phyloP scores from a whole-genome alignment of 2,888 invertebrate genomes.

The Tineola bisselliella region DNA sequence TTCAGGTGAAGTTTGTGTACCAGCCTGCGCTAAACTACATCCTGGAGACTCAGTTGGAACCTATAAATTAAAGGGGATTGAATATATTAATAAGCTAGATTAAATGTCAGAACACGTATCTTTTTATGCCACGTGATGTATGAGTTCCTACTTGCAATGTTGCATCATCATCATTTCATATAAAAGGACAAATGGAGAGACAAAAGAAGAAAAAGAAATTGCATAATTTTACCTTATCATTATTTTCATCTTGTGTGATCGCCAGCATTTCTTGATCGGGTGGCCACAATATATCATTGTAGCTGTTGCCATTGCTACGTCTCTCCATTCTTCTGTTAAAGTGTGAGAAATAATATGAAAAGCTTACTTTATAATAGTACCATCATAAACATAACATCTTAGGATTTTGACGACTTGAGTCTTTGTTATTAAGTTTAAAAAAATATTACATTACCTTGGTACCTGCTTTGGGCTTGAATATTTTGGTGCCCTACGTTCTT shows the following conservation, averaged over 20 bases:
- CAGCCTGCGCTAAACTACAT: constrained; percentile 65
- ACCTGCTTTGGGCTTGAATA: not conserved
- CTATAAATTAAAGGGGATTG: not conserved
- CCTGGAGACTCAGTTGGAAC: constrained; percentile 17
- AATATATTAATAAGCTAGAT: too few relatives aligned
- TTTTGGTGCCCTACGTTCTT: not conserved
- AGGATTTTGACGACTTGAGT: too few relatives aligned
- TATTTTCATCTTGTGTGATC: not conserved
- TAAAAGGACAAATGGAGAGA: too few relatives aligned
- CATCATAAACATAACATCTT: too few relatives aligned
- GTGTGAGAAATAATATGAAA: not conserved
- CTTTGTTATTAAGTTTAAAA: too few relatives aligned
- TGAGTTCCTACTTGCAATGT: too few relatives aligned
- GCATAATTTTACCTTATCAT: not conserved
- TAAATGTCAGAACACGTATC: too few relatives aligned
- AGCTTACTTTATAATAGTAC: too few relatives aligned
- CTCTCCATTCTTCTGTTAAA: not conserved
- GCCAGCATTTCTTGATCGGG: not conserved
- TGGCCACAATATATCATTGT: constrained; percentile 32
- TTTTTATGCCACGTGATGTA: too few relatives aligned
- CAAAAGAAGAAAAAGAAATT: too few relatives aligned
- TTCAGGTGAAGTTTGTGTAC: constrained; percentile 78
- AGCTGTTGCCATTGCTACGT: constrained; percentile 42
- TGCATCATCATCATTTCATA: too few relatives aligned
- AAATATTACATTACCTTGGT: not conserved